Conservation (phyloP, 2,888 invertebrate genomes). For the Drepana falcataria region DNA sequence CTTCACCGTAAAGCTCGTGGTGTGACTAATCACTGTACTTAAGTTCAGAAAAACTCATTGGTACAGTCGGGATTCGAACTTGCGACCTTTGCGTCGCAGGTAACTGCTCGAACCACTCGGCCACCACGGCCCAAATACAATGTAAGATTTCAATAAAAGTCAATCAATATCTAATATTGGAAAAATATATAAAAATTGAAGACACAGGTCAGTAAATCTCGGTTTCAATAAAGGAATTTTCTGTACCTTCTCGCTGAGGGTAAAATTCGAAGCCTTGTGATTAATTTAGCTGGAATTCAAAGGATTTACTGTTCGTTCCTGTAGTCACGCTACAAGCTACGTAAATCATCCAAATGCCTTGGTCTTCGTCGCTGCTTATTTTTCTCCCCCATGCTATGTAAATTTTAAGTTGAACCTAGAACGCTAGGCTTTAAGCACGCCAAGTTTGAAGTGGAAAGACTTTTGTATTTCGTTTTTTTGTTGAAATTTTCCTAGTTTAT, state of each 20-base stretch:
- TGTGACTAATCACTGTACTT: too few species aligned
- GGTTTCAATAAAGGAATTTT: constrained; percentile 2
- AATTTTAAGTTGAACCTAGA: constrained; percentile 42
- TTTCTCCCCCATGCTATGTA: constrained; percentile 38
- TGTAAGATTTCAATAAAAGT: too few species aligned
- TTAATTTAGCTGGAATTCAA: constrained; percentile 60
- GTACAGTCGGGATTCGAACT: too few species aligned
- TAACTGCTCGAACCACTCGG: too few species aligned
- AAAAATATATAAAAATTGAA: not conserved
- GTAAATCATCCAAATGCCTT: constrained; percentile 55
- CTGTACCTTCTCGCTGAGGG: constrained; percentile 10
- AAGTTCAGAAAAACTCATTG: too few species aligned
- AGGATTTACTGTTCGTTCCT: constrained; percentile 50
- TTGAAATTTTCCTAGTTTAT: constrained; percentile 6
- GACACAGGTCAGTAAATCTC: constrained; percentile 2
- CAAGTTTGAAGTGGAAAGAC: constrained; percentile 31
- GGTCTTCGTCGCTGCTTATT: constrained; percentile 25
- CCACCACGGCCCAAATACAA: too few species aligned
- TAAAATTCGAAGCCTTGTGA: constrained; percentile 35
- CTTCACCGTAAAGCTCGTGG: too few species aligned
- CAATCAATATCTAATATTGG: not conserved
- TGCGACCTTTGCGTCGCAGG: too few species aligned
- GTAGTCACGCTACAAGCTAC: constrained; percentile 53
- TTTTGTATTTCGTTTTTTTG: constrained; percentile 23
- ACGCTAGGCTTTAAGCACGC: constrained; percentile 36